phyloP scores from a whole-genome alignment of 2,888 invertebrate genomes.

The Meiosimyza decipiens region DNA sequence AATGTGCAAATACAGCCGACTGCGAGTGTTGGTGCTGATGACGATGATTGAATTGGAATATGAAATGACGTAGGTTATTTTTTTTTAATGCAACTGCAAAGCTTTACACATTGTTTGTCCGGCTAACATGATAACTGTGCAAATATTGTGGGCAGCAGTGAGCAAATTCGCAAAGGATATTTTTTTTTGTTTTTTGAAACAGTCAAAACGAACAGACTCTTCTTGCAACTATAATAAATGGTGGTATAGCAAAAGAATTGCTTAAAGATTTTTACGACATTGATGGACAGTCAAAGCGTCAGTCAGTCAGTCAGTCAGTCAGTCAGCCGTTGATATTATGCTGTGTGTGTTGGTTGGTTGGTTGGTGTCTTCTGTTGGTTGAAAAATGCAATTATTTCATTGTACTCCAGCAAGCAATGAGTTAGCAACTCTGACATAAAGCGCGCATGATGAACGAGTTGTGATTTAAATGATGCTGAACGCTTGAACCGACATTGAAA shows the following conservation, averaged over 20 bases:
- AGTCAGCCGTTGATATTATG: conserved; percentile 24
- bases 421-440: conserved; percentile 32
- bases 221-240: conserved; percentile 14
- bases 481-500: too few species aligned
- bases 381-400: conserved; percentile 61
- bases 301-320: conserved; percentile 44
- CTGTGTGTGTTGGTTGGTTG: not conserved
- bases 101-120: conserved; percentile 8
- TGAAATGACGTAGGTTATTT: conserved; percentile 29
- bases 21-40: not conserved
- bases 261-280: conserved; percentile 10
- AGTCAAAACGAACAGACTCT: too few species aligned
- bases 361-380: not conserved
- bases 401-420: conserved; percentile 35
- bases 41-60: conserved; percentile 27
- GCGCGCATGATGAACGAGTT: conserved; percentile 27
- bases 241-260: conserved; percentile 2
- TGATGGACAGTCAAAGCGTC: conserved; percentile 28
- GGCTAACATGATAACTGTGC: not conserved
- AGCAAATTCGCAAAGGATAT: too few species aligned
- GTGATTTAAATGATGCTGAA: not conserved
- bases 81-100: not conserved
- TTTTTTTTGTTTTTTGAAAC: too few species aligned
- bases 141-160: too few species aligned
- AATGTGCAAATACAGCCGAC: conserved; percentile 1